phyloP scores from a whole-genome alignment of 2,113 vertebrate species.

The Calonectris borealis region DNA sequence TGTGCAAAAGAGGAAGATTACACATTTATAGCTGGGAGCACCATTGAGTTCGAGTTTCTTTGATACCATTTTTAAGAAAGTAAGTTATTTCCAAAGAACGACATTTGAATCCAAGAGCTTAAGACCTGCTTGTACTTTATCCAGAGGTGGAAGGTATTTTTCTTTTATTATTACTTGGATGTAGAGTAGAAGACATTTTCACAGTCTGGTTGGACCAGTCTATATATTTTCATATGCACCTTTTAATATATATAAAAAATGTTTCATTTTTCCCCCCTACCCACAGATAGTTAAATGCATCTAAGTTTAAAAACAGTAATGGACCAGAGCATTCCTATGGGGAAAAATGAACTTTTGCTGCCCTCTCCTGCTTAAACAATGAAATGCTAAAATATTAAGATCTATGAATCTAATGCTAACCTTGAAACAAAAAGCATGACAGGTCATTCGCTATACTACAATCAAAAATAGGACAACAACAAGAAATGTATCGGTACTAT shows the following conservation, averaged over 20 bases:
- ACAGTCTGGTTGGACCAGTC: constrained; percentile 60
- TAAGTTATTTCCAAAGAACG: constrained; percentile 67
- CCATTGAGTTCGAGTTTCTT: constrained; percentile 61
- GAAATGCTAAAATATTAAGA: constrained; percentile 72
- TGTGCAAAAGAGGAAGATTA: constrained; percentile 61
- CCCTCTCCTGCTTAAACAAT: constrained; percentile 80
- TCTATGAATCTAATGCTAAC: constrained; percentile 59
- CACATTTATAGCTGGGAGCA: constrained; percentile 74
- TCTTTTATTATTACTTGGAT: constrained; percentile 55
- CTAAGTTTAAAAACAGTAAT: constrained; percentile 57
- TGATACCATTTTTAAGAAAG: constrained; percentile 69
- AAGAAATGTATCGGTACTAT: constrained; percentile 72
- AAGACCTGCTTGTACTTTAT: constrained; percentile 62
- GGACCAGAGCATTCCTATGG: constrained; percentile 64
- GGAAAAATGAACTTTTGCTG: constrained; percentile 77
- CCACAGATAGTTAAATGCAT: constrained; percentile 55
- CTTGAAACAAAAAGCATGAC: constrained; percentile 67
- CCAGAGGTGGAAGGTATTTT: constrained; percentile 48
- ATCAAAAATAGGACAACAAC: constrained; percentile 74
- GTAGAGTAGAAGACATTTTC: constrained; percentile 68
- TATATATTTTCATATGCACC: constrained; percentile 69
- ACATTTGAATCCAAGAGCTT: constrained; percentile 66
- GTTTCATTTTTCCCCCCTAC: constrained; percentile 47
- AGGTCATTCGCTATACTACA: constrained; percentile 66
- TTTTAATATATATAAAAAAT: constrained; percentile 70